Base-by-base conservation (phyloP, 2,888 invertebrate species). In the Eristalis arbustorum region DNA sequence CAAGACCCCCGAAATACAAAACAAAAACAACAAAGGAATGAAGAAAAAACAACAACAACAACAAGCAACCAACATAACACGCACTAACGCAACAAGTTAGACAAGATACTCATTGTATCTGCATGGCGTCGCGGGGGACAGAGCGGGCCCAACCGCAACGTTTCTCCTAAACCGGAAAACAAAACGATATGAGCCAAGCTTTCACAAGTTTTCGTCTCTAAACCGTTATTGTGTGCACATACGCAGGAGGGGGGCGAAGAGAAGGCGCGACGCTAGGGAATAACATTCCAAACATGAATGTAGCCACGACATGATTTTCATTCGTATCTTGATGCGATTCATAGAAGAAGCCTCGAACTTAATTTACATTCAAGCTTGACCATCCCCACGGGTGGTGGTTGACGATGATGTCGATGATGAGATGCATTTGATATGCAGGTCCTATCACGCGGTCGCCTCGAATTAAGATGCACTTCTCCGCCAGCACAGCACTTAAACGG, bases 141-240 rank as follows among this genome's bases (percentile, higher is more conserved):
- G 37, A 37, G 49, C 6, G 49, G 18, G 6, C n/a, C 14, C 49
- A 18, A 49, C 49, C 49, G 49, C 61, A 59, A 13, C 13, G 25
- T 69, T 77, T 69, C 56, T 25, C 14, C 59, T 57, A 72, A 82
- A 82, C 76, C 82, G 71, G 81, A 76, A 72, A 67, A 56, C 18
- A 69, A 61, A 59, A 57, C 69, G 28, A 71, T 71, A 63, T 40
- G 23, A 71, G 40, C 64, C 59, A 71, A 81, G 81, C 82, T 82
- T 82, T 82, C 82, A 82, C 82, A 72, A 71, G 18, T 25, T 69
- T 69, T 64, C 56, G 77, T 68, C 77, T 64, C n/a, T 64, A 77
- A 63, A 63, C 69, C 31, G 77, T 77, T 77, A 57, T 37, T n/a
- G 18, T 10, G 67, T 62, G 14, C 23, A 61, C 13, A n/a, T 66